Percentiles rank a stretch among this genome's conserved stretches.
phyloP scores from a whole-genome alignment of 2,113 vertebrate genomes.

The Carlito syrichta region DNA sequence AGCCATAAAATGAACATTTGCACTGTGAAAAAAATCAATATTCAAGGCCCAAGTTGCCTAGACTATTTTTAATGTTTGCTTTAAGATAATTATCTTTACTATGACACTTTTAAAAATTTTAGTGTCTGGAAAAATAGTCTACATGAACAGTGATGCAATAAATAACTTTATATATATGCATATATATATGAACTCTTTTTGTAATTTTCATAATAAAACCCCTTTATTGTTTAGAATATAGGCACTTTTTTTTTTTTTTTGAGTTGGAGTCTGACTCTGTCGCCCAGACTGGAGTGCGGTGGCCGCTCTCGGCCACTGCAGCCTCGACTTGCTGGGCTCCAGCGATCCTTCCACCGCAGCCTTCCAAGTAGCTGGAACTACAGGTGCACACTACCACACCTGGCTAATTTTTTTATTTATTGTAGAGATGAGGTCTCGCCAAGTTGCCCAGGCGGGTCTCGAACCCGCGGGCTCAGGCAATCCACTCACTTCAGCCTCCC shows the following conservation, averaged over 20 bases:
- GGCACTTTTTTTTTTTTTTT: background rate
- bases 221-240: background rate
- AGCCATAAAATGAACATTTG: background rate
- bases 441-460: too few species aligned
- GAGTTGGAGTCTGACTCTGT: too few species aligned
- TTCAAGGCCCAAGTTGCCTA: background rate
- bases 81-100: slow-evolving; percentile 1
- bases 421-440: too few species aligned
- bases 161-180: background rate
- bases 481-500: too few species aligned
- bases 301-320: too few species aligned
- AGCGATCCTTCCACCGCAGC: too few species aligned
- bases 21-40: background rate
- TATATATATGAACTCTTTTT: background rate
- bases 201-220: background rate
- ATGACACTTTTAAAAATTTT: background rate
- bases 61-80: background rate
- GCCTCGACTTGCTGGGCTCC: too few species aligned
- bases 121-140: background rate
- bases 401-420: too few species aligned
- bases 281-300: too few species aligned
- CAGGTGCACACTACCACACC: too few species aligned
- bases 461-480: too few species aligned
- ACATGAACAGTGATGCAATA: background rate
- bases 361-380: too few species aligned